Evolutionary conservation across 2,113 vertebrate genomes (phyloP), one percentile per base, ranked within the genome.

Genomic region (Odocoileus hemionus): DNA sequence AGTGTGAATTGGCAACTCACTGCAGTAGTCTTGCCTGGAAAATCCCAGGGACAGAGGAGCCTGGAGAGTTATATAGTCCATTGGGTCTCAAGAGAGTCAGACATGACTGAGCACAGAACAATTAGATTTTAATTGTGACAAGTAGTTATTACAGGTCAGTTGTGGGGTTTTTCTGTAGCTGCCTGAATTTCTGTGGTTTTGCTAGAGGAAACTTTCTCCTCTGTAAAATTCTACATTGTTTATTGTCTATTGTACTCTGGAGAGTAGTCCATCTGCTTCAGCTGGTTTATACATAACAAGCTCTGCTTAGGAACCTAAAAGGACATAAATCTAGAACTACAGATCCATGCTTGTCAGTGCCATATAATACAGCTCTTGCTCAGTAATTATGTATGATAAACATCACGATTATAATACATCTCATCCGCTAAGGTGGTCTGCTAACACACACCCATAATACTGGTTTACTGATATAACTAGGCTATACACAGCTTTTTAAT

Each of bases 301-400:
- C 88, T 96, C 76, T 45, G 91, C 39, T 60, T 78, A 96, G 58
- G 5, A 17, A 87, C 47, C 89, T 91, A 93, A 91, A 97, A 92
- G 39, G 96, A 64, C 78, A 95, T 94, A 98, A 98, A 98, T 98
- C 93, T 96, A 43, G 60, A 96, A 78, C 7, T 89, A 80, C 39
- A 89, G 78, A 96, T 96, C 94, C 84, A 83, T 97, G 94, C 95
- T 93, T 94, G 96, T 98, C 97, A 93, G 57, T 67, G 19, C 94
- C 93, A 95, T 93, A 94, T 96, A 96, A 93, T 84, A 96, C 15
- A 92, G 79, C 43, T 97, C 57, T 92, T 97, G 82, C 80, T 96
- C 87, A 92, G 80, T 98, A 97, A 97, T 98, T 97, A 98, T 94
- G 86, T 83, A 94, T 96, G 87, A 98, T 98, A 98, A 98, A 98